phyloP scores from a whole-genome alignment of 2,888 invertebrate species.

The Podotricha telesiphe region DNA sequence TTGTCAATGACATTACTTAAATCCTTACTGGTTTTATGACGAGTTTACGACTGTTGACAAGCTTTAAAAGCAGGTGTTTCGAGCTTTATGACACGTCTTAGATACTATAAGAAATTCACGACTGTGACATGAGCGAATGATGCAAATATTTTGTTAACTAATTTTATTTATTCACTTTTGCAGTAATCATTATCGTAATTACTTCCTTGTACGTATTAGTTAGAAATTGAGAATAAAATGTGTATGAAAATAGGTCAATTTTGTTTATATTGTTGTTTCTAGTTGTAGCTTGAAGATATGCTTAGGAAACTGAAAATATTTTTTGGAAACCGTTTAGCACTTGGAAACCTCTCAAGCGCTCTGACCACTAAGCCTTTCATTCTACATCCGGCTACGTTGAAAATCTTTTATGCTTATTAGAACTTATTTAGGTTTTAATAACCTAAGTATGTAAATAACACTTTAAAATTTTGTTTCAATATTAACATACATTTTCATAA shows the following conservation, averaged over 20 bases:
- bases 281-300: too few relatives aligned
- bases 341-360: too few relatives aligned
- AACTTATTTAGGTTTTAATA: too few relatives aligned
- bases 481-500: not conserved
- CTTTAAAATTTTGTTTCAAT: too few relatives aligned
- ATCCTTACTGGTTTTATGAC: conserved; percentile 47
- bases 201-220: not conserved
- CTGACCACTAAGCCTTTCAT: too few relatives aligned
- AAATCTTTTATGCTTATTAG: too few relatives aligned
- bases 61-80: conserved; percentile 42
- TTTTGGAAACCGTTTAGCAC: too few relatives aligned
- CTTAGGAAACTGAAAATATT: too few relatives aligned
- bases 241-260: not conserved
- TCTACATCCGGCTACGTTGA: too few relatives aligned
- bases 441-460: too few relatives aligned
- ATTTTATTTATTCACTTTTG: not conserved
- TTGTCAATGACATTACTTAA: conserved; percentile 26
- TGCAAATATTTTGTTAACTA: conserved; percentile 3
- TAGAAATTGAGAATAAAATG: not conserved
- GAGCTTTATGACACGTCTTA: conserved; percentile 33
- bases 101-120: conserved; percentile 19
- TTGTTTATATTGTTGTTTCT: not conserved
- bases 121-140: not conserved
- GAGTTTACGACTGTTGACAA: conserved; percentile 54
- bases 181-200: not conserved